Evolutionary conservation across 2,888 invertebrate species (phyloP), one percentile per base, ranked within the genome.

Genomic region (Eudemis profundana): DNA sequence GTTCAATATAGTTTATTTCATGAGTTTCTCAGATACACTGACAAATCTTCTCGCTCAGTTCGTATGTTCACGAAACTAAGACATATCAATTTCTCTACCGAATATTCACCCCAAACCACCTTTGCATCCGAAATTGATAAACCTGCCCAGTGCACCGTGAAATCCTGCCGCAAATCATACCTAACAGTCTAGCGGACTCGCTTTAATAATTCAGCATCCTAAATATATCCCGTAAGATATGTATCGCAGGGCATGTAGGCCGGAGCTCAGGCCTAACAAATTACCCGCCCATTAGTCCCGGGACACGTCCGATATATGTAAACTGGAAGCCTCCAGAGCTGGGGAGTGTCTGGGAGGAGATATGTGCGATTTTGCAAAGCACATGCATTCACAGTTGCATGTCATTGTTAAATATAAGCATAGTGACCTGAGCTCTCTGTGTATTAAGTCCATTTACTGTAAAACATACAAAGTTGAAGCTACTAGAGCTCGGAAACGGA

Each of bases 261-360:
- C 44, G 53, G n/a, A 59, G 47, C 56, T 63, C 66, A 54, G 51
- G 59, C 61, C 67, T 67, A 71, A 74, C 75, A 74, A 72, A 74
- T 75, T 71, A 73, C 70, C 60, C 68, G 66, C 50, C 75, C 69
- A 72, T 75, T 75, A 74, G 68, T 57, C 62, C 53, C 50, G 69
- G 67, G 69, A 60, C 65, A 61, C 42, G 51, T 19, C 67, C 66
- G 69, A 67, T 68, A 67, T 70, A 70, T 70, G 70, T 70, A 70
- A 70, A 70, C 70, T 65, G 62, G 61, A 21, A 40, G 46, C 36
- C 49, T n/a, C n/a, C n/a, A 47, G 50, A 15, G 36, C 47, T 3
- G 14, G 5, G 42, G 42, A 36, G 60, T 21, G 54, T 65, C 57
- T 53, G 50, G 56, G 33, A 63, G 21, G 23, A 63, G 56, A 49